Percentiles rank a stretch among this genome's conserved stretches.
Conservation (phyloP, 2,888 invertebrate species). For the Tinea trinotella region DNA sequence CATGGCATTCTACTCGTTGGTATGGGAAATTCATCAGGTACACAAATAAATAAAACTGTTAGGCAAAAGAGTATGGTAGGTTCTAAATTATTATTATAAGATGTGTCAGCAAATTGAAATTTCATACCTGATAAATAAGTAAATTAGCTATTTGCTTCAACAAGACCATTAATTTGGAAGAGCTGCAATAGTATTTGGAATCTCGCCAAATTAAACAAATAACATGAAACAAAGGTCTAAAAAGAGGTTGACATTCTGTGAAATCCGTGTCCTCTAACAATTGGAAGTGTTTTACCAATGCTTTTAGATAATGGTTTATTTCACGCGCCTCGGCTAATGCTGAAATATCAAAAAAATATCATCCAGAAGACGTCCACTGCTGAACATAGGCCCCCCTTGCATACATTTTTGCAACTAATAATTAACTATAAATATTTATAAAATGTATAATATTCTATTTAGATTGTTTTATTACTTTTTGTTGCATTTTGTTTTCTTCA, state of each 20-base stretch:
- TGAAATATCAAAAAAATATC: constrained; percentile 38
- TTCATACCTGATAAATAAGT: constrained; percentile 84
- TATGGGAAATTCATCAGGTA: constrained; percentile 15
- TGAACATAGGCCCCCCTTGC: too few relatives aligned
- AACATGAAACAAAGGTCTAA: constrained; percentile 87
- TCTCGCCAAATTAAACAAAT: constrained; percentile 93
- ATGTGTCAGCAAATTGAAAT: not conserved
- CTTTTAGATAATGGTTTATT: constrained; percentile 88
- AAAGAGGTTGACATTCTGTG: constrained; percentile 82
- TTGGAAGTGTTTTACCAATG: constrained; percentile 85
- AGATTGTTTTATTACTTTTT: too few relatives aligned
- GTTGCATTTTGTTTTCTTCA: too few relatives aligned
- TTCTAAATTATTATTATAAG: too few relatives aligned
- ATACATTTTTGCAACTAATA: too few relatives aligned
- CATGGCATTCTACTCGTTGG: too few relatives aligned
- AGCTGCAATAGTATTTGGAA: constrained; percentile 91
- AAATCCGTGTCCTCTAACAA: constrained; percentile 88
- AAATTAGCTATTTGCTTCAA: constrained; percentile 92
- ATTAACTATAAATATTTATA: too few relatives aligned
- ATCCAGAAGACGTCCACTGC: too few relatives aligned
- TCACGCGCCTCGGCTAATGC: constrained; percentile 93
- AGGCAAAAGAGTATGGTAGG: constrained; percentile 8
- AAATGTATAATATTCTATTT: too few relatives aligned
- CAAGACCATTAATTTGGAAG: constrained; percentile 89
- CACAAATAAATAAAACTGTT: constrained; percentile 14